These are phyloP conservation scores for Hyles euphorbiae DNA, from an alignment of 1,140 invertebrate genomes.

Conservation along the genomic window DNA sequence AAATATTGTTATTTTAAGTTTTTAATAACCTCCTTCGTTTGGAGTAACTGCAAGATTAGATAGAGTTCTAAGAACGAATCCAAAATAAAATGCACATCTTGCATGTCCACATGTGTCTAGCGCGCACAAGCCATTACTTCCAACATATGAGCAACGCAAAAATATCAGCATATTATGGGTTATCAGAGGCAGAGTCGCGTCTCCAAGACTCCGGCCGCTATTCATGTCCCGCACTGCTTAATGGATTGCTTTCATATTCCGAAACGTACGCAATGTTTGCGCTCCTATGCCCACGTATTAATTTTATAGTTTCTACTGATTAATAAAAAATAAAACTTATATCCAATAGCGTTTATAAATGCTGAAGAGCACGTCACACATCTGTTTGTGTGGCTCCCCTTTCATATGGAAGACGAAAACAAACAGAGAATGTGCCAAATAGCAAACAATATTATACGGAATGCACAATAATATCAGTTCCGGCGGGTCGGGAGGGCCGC, in stretches of 20 bases:
- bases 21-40: too few species aligned
- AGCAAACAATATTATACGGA: conserved; percentile 76
- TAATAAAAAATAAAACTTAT: conserved; percentile 33
- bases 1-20: too few species aligned
- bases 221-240: conserved; percentile 51
- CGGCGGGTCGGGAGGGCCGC: conserved; percentile 35
- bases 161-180: conserved; percentile 74
- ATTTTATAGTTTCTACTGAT: conserved; percentile 32
- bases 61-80: too few species aligned
- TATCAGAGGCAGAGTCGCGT: conserved; percentile 67
- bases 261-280: conserved; percentile 49
- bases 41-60: too few species aligned
- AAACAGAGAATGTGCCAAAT: conserved; percentile 74
- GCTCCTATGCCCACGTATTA: conserved; percentile 56
- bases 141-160: conserved; percentile 74
- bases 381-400: conserved; percentile 71
- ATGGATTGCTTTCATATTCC: conserved; percentile 69
- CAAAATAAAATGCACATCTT: background rate
- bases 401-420: conserved; percentile 73
- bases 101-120: conserved; percentile 32
- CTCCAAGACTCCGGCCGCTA: conserved; percentile 49
- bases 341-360: conserved; percentile 57
- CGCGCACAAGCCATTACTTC: conserved; percentile 68
- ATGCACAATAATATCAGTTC: conserved; percentile 76
- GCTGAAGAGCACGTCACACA: conserved; percentile 52